These are phyloP conservation scores for Pachycephus smyrnensis DNA, from an alignment of 2,888 invertebrate genomes.

Conservation along the genomic window DNA sequence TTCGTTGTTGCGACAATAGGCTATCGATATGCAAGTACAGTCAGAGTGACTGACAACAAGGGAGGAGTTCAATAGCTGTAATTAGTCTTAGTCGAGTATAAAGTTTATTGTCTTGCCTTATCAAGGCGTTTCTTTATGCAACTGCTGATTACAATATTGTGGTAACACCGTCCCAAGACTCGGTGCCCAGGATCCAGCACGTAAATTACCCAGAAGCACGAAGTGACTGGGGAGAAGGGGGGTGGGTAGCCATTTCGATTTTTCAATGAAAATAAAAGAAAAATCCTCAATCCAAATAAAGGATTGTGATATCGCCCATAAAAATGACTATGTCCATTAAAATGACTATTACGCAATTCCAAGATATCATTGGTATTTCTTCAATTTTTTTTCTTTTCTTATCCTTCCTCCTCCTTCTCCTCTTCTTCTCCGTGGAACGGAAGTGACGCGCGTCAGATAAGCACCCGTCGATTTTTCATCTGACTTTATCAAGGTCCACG, in stretches of 20 bases:
- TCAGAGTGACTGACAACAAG: neutral
- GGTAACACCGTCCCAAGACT: neutral
- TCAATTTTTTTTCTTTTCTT: neutral
- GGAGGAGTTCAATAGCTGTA: slow-evolving; percentile 30
- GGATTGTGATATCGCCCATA: neutral
- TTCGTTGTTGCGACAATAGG: neutral
- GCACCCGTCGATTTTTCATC: neutral
- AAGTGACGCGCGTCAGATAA: neutral
- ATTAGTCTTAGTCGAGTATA: slow-evolving; percentile 56
- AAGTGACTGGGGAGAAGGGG: neutral
- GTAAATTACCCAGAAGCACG: neutral
- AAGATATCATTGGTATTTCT: neutral
- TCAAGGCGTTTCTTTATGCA: neutral
- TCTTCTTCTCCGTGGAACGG: neutral
- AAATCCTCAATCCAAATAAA: neutral
- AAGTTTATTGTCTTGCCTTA: slow-evolving; percentile 39
- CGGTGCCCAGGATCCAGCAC: neutral
- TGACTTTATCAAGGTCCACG: neutral
- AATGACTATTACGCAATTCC: neutral
- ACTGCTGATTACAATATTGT: neutral
- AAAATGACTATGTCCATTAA: neutral
- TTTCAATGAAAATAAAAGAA: slow-evolving; percentile 34
- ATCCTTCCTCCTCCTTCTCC: neutral
- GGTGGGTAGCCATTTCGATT: slow-evolving; percentile 33
- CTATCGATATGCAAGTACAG: neutral